Evolutionary conservation across 2,113 vertebrate genomes (phyloP).

Genomic region (Pleuronectes platessa): DNA sequence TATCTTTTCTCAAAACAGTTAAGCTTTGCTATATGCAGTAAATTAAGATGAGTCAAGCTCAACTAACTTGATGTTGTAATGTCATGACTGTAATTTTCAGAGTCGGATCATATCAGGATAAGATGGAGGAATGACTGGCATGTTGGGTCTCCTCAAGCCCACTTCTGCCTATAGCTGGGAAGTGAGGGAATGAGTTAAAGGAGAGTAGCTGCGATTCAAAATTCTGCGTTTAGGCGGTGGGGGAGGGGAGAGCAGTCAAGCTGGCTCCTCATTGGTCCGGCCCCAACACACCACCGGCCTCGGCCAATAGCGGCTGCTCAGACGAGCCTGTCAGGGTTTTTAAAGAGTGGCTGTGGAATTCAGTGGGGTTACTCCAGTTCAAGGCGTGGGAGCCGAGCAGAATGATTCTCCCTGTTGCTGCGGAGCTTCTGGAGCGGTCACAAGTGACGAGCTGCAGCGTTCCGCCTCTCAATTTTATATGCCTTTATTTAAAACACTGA

Average conservation of each 20-base stretch:
- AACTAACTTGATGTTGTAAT: no score
- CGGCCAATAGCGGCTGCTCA: conserved; percentile 69
- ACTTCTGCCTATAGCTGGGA: not conserved
- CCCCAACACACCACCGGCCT: conserved; percentile 81
- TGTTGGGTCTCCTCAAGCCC: not conserved
- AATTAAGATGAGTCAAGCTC: no score
- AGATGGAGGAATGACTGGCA: conserved; percentile 40
- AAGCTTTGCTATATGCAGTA: not conserved
- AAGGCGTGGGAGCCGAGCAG: conserved; percentile 12
- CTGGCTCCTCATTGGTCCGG: conserved; percentile 68
- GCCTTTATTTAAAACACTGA: not conserved
- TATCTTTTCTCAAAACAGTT: not conserved
- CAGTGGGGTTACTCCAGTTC: conserved; percentile 79
- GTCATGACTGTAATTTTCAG: not conserved
- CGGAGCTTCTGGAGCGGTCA: not conserved
- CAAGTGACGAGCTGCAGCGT: not conserved
- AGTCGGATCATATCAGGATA: not conserved
- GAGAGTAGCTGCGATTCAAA: conserved; percentile 15
- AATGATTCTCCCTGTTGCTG: conserved; percentile 9
- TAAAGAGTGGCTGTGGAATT: conserved; percentile 49
- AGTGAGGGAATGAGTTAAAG: not conserved
- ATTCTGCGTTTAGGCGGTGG: conserved; percentile 4
- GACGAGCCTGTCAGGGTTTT: conserved; percentile 17
- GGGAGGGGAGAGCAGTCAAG: conserved; percentile 32
- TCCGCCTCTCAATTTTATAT: not conserved